Evolutionary conservation across 2,888 invertebrate genomes (phyloP).

Genomic region (Nemoura dubitans): DNA sequence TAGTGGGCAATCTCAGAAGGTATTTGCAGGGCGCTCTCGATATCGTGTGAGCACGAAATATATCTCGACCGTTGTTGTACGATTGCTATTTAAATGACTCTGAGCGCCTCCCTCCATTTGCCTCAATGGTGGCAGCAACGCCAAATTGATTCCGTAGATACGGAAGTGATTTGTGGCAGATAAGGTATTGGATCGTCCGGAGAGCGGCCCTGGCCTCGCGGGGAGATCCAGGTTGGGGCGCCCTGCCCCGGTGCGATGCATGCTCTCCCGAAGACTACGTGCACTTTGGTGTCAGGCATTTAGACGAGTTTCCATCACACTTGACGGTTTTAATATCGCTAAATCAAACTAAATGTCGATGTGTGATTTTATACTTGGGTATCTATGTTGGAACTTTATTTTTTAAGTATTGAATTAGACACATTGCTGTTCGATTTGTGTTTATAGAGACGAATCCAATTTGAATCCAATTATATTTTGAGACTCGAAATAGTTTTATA

Average conservation of each 20-base stretch:
- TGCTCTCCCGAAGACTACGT: neutral
- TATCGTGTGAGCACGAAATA: neutral
- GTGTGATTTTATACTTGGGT: no score
- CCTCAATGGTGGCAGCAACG: neutral
- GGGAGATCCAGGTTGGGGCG: neutral
- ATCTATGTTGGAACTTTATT: no score
- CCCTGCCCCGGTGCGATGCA: no score
- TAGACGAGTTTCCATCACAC: neutral
- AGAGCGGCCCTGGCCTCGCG: neutral
- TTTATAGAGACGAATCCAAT: no score
- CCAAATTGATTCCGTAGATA: constrained; percentile 1
- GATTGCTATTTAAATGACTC: neutral
- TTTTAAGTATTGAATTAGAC: no score
- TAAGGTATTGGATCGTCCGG: neutral
- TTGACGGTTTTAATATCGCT: neutral
- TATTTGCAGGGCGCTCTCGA: neutral
- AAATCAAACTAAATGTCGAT: neutral
- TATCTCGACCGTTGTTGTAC: neutral
- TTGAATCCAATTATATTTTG: no score
- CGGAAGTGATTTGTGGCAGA: constrained; percentile 30
- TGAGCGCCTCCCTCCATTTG: neutral
- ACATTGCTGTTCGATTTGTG: no score
- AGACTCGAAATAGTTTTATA: no score
- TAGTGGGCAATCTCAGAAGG: neutral
- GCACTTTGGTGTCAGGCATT: neutral